phyloP scores from a whole-genome alignment of 2,113 vertebrate genomes.

The Dipodomys stephensi region DNA sequence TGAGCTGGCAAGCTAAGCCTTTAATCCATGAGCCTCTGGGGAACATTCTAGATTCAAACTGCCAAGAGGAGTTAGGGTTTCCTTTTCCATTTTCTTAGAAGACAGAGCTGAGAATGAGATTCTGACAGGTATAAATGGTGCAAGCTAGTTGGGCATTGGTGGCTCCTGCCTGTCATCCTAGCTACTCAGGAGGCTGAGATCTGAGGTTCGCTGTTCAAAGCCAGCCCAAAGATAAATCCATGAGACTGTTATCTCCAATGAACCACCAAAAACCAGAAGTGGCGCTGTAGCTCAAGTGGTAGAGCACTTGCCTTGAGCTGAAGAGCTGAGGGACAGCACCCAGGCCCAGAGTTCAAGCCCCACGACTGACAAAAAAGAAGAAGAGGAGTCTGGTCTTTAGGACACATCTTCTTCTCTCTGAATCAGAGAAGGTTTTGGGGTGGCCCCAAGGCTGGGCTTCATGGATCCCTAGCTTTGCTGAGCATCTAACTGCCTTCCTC shows the following conservation, averaged over 20 bases:
- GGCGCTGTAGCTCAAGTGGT: no score
- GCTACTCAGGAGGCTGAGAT: no score
- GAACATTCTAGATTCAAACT: not conserved
- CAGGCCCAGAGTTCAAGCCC: no score
- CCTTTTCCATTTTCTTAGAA: not conserved
- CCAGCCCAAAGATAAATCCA: no score
- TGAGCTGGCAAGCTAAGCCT: not conserved
- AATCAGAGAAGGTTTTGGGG: not conserved
- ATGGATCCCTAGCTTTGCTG: fast-evolving
- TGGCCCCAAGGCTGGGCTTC: not conserved
- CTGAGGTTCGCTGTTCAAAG: no score
- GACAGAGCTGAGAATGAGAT: no score
- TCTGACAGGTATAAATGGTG: not conserved
- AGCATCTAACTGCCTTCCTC: not conserved
- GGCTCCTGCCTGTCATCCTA: no score
- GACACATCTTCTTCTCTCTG: not conserved
- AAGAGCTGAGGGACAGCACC: no score
- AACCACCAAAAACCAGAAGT: no score
- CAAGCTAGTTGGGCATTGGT: not conserved
- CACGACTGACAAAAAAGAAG: no score
- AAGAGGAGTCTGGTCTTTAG: not conserved
- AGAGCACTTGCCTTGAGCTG: no score
- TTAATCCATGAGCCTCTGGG: not conserved
- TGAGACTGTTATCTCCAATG: no score
- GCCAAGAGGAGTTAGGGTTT: not conserved